Percentiles rank a stretch among this genome's conserved stretches.
Conservation (phyloP, 2,888 invertebrate genomes). For the Pilophorus perplexus region DNA sequence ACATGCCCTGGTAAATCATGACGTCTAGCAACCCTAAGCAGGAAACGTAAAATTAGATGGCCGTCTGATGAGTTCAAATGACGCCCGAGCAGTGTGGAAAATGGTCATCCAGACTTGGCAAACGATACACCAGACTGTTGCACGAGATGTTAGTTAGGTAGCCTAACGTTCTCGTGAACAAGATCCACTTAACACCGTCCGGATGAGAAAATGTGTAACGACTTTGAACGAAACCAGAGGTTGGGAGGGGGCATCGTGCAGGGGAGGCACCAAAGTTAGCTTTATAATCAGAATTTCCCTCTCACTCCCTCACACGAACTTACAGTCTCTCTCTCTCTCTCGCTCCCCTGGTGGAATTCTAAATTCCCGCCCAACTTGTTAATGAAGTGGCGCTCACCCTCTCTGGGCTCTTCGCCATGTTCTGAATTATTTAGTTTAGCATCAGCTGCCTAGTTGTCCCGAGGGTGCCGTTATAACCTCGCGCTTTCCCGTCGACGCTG, state of each 20-base stretch:
- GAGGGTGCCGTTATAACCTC: constrained; percentile 26
- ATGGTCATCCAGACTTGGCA: no score
- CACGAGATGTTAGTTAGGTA: no score
- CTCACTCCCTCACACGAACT: no score
- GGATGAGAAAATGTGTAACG: constrained; percentile 22
- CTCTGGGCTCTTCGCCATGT: not conserved
- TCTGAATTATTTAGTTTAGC: constrained; percentile 27
- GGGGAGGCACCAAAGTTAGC: constrained; percentile 18
- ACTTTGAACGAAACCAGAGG: not conserved
- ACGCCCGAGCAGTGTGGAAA: no score
- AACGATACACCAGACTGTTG: no score
- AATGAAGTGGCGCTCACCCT: constrained; percentile 19
- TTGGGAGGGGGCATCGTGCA: not conserved
- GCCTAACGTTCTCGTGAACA: no score
- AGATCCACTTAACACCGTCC: constrained; percentile 23
- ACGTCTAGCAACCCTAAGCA: no score
- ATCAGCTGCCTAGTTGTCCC: constrained; percentile 34
- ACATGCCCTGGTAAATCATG: no score
- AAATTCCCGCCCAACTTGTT: constrained; percentile 26
- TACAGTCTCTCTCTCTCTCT: not conserved
- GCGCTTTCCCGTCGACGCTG: not conserved
- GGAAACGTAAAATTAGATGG: no score
- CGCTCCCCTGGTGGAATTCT: constrained; percentile 16
- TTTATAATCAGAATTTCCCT: constrained; percentile 18
- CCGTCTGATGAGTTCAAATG: no score